Percentiles rank a stretch among this genome's conserved stretches.
Conservation (phyloP, 1,140 invertebrate genomes). For the Drosophila nebulosa region DNA sequence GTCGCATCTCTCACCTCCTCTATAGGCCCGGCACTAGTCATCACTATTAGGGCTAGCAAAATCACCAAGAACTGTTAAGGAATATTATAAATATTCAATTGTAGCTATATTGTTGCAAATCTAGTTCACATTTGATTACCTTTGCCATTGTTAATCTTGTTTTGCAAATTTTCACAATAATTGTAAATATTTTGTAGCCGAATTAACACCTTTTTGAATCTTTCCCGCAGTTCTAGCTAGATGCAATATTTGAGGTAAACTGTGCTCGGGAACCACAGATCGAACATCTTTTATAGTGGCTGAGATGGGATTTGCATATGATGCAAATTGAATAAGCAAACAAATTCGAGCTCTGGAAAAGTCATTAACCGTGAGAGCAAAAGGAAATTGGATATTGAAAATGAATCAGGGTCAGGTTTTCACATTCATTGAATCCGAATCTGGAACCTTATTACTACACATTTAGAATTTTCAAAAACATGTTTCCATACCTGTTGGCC, state of each 20-base stretch:
- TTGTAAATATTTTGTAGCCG: conserved; percentile 11
- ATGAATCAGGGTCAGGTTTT: conserved; percentile 44
- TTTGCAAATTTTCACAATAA: conserved; percentile 44
- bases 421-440: not conserved
- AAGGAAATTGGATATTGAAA: conserved; percentile 12
- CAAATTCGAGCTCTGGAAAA: conserved; percentile 44
- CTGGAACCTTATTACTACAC: not conserved
- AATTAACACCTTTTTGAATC: conserved; percentile 55
- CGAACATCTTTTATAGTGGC: conserved; percentile 56
- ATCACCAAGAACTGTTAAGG: conserved; percentile 30
- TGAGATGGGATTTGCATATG: conserved; percentile 64
- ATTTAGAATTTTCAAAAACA: not conserved
- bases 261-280: conserved; percentile 29
- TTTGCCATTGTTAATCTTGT: conserved; percentile 53
- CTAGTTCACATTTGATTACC: conserved; percentile 21
- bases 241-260: conserved; percentile 45
- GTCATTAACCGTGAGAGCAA: conserved; percentile 41
- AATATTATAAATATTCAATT: not conserved
- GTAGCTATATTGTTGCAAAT: not conserved
- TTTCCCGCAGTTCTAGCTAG: conserved; percentile 31
- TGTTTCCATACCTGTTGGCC: not conserved
- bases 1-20: not conserved
- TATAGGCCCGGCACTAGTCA: conserved; percentile 12
- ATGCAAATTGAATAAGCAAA: conserved; percentile 63
- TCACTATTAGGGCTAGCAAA: conserved; percentile 5